Base-by-base conservation (phyloP, 2,888 invertebrate species). In the Melinaea menophilus region DNA sequence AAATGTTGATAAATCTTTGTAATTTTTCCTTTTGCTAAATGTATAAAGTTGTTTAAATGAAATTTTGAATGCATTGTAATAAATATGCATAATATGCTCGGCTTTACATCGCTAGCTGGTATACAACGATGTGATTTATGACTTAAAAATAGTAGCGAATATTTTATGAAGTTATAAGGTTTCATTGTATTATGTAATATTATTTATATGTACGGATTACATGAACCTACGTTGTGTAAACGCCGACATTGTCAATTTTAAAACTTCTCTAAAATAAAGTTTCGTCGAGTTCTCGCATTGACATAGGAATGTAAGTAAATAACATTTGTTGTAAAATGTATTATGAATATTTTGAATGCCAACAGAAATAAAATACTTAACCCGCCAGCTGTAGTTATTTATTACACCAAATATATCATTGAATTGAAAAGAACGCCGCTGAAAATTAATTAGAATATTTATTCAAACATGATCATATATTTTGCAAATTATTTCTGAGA, bases 281-380 rank as follows among this genome's bases (percentile, higher is more conserved):
- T 83, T 84, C 79, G 75, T 74, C 75, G 78, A 78, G 76, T 84
- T 84, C 81, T 86, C 81, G 81, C 86, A 82, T 85, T 84, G 78
- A 77, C 75, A 74, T 82, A 73, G 84, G 85, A 82, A 79, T 81
- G 79, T 82, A 81, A 79, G 73, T 80, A 78, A 75, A 72, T 75
- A 74, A 87, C 82, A 86, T 86, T 86, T 86, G 85, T 88, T 88
- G 88, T 88, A 86, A 88, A 88, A 85, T 88, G 84, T 85, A 85
- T 77, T 85, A 84, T 82, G 79, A 80, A 85, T 85, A 88, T 82
- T 86, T 86, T 86, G 85, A 89, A 73, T 81, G 89, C 88, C 89
- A 89, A 90, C 84, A 84, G 79, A 81, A 87, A 86, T 86, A 84
- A 75, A 82, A 84, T 83, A 65, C 59, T 63, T 81, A 85, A 85